Evolutionary conservation across 2,888 invertebrate genomes (phyloP).

Genomic region (Microplitis deprimator): DNA sequence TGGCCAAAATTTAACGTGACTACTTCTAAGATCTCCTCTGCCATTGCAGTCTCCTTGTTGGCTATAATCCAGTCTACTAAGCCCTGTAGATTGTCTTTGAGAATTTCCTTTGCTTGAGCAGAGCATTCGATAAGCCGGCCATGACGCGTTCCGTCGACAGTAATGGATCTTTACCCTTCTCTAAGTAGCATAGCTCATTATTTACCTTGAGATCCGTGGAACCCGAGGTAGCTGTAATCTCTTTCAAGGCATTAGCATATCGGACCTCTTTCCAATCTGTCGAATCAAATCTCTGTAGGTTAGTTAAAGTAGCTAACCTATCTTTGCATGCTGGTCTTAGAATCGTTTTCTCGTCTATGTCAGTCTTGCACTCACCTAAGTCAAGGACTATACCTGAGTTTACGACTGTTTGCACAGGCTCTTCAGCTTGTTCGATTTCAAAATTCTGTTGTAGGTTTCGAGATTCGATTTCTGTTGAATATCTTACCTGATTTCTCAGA

Average conservation of each 20-base stretch:
- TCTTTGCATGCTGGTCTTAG: conserved; percentile 16
- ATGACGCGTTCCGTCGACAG: conserved; percentile 32
- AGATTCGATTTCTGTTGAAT: no score
- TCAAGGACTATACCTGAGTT: background rate
- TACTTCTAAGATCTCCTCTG: conserved; percentile 35
- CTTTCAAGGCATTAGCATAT: conserved; percentile 40
- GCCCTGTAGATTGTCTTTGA: conserved; percentile 34
- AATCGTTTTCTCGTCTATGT: conserved; percentile 30
- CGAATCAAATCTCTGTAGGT: conserved; percentile 40
- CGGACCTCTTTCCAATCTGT: conserved; percentile 46
- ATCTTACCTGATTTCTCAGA: no score
- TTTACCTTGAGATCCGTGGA: conserved; percentile 46
- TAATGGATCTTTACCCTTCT: conserved; percentile 38
- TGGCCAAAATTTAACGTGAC: conserved; percentile 35
- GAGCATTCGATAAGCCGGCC: conserved; percentile 37
- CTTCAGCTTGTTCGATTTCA: no score
- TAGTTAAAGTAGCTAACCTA: conserved; percentile 19
- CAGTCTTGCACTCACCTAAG: background rate
- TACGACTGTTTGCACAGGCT: no score
- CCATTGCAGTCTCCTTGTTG: conserved; percentile 28
- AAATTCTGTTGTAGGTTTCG: no score
- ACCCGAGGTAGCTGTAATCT: conserved; percentile 40
- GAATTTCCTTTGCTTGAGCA: conserved; percentile 37
- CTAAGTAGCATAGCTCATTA: conserved; percentile 50
- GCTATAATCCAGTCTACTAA: conserved; percentile 41